Evolutionary conservation across 2,888 invertebrate genomes (phyloP).

Genomic region (Drosophila pullipes): DNA sequence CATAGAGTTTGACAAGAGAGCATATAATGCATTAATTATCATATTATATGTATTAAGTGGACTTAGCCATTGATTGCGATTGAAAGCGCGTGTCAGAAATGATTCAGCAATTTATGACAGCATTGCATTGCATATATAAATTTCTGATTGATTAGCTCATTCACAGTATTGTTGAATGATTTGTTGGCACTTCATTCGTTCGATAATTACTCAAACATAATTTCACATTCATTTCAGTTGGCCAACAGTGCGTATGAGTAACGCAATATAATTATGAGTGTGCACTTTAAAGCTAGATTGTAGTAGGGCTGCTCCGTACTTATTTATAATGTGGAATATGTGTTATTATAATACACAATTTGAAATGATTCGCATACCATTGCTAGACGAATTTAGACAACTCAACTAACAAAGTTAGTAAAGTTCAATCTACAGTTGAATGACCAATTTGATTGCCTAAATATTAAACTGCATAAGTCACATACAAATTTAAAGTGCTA

Average conservation of each 20-base stretch:
- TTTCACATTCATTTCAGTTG: slow-evolving; percentile 12
- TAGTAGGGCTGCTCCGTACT: not conserved
- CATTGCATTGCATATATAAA: not conserved
- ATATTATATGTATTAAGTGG: slow-evolving; percentile 25
- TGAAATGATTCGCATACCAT: not conserved
- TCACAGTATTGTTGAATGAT: slow-evolving; percentile 17
- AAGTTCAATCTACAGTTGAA: not conserved
- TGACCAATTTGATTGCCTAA: not conserved
- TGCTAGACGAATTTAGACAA: not conserved
- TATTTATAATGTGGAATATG: not conserved
- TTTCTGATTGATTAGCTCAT: slow-evolving; percentile 30
- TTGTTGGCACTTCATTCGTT: slow-evolving; percentile 15
- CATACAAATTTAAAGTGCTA: not conserved
- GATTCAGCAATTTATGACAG: not conserved
- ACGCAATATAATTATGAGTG: not conserved
- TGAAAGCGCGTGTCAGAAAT: not conserved
- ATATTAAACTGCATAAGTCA: not conserved
- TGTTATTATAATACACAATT: not conserved
- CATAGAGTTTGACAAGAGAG: slow-evolving; percentile 2
- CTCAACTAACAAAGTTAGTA: not conserved
- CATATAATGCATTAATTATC: slow-evolving; percentile 41
- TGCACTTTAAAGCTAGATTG: not conserved
- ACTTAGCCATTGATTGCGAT: slow-evolving; percentile 10
- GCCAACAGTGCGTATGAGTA: slow-evolving; percentile 43
- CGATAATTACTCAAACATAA: slow-evolving; percentile 19